phyloP scores from a whole-genome alignment of 2,888 invertebrate species.

The Omphaloscelis lunosa region DNA sequence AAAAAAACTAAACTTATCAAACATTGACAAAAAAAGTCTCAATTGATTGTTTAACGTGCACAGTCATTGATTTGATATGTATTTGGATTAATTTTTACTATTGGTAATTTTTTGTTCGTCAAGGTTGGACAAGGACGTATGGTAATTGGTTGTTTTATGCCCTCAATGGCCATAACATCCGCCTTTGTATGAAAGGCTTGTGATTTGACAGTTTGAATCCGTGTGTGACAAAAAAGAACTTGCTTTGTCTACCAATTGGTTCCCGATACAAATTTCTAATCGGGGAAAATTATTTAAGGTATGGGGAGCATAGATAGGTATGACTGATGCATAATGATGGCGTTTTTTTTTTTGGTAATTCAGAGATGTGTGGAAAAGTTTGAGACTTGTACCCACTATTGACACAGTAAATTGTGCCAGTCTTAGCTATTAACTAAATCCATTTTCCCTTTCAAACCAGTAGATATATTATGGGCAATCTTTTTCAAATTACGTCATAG shows the following conservation, averaged over 20 bases:
- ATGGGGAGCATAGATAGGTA: background rate
- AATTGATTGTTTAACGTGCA: slow-evolving; percentile 30
- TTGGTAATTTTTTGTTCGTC: slow-evolving; percentile 31
- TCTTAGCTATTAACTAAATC: background rate
- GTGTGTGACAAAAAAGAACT: slow-evolving; percentile 25
- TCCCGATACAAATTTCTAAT: background rate
- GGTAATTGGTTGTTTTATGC: slow-evolving; percentile 38
- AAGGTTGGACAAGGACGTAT: slow-evolving; percentile 60
- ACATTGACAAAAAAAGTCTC: slow-evolving; percentile 19
- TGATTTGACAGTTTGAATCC: slow-evolving; percentile 10
- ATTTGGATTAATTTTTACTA: slow-evolving; percentile 26
- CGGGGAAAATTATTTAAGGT: background rate
- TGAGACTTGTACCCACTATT: background rate
- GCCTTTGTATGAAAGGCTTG: slow-evolving; percentile 13
- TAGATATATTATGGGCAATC: background rate
- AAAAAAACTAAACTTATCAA: slow-evolving; percentile 24
- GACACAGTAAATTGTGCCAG: background rate
- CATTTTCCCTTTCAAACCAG: slow-evolving; percentile 12
- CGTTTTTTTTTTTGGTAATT: background rate
- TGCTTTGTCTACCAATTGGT: background rate
- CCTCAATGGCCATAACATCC: slow-evolving; percentile 44
- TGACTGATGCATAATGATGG: background rate
- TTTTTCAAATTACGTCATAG: background rate
- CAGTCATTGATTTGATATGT: slow-evolving; percentile 55
- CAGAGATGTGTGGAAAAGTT: background rate